These are phyloP conservation scores for Lethenteron reissneri DNA, from an alignment of 2,113 vertebrate species.

Conservation along the genomic window DNA sequence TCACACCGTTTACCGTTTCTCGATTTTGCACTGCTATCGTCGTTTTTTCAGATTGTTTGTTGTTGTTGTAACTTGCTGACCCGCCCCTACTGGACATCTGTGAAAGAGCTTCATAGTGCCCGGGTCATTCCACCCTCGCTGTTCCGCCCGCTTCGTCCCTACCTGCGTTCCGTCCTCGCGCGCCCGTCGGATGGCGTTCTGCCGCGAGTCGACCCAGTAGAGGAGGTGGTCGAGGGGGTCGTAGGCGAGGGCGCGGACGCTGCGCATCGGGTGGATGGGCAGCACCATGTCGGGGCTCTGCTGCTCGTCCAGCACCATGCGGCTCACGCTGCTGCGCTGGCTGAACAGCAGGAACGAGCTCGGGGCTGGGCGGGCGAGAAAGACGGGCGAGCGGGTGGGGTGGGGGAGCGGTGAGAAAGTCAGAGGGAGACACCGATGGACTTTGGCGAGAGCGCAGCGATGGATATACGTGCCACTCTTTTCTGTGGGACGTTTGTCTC, in stretches of 20 bases:
- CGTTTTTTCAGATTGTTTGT: no score
- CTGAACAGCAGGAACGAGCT: constrained; percentile 68
- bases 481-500: no score
- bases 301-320: constrained; percentile 69
- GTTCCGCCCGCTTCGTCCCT: constrained; percentile 11
- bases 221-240: constrained; percentile 56
- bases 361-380: constrained; percentile 31
- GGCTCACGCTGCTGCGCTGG: constrained; percentile 69
- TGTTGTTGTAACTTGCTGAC: no score
- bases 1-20: no score
- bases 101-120: no score
- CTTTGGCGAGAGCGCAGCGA: no score
- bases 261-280: constrained; percentile 55
- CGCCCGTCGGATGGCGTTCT: constrained; percentile 56
- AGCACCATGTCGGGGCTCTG: constrained; percentile 68
- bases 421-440: no score
- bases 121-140: no score
- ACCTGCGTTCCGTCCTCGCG: constrained; percentile 68
- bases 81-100: no score
- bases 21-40: no score
- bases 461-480: no score
- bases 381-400: not conserved
- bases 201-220: constrained; percentile 77
- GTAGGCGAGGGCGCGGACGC: constrained; percentile 53
- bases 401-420: no score